Conservation (phyloP, 2,797 vertebrate species). For the Huso huso region DNA sequence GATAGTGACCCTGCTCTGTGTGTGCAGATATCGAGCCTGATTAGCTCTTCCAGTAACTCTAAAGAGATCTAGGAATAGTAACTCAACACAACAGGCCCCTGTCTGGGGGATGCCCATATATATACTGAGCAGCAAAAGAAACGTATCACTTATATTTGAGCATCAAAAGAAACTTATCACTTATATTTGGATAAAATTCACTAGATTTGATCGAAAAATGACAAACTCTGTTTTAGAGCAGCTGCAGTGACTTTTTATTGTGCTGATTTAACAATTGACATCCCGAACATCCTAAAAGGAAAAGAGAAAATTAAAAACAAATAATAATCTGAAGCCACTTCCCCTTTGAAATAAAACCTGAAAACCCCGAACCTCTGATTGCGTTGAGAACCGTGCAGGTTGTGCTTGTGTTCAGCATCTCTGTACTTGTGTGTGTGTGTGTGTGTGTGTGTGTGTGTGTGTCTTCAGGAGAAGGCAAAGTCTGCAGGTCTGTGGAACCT, state of each 20-base stretch:
- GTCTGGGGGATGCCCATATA: not conserved
- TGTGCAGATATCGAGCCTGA: not conserved
- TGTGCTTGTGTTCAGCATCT: not conserved
- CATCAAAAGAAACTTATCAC: too few species aligned
- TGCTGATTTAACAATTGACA: too few species aligned
- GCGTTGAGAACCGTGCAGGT: not conserved
- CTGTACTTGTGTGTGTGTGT: not conserved
- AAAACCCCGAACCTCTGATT: not conserved
- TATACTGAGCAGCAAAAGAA: too few species aligned
- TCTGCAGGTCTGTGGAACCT: conserved; percentile 52
- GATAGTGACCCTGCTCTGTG: not conserved
- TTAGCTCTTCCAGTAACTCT: not conserved
- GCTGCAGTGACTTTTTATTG: too few species aligned
- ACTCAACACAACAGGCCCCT: not conserved
- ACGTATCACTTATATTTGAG: too few species aligned
- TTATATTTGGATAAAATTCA: too few species aligned
- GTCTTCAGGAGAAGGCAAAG: conserved; percentile 44
- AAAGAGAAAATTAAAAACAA: too few species aligned
- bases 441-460: not conserved
- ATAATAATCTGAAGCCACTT: not conserved
- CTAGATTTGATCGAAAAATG: too few species aligned
- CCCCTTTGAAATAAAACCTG: not conserved
- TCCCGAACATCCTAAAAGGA: too few species aligned
- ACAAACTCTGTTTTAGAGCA: too few species aligned
- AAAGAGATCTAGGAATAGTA: too few species aligned